Evolutionary conservation across 2,888 invertebrate species (phyloP).

Genomic region (Oscheius sp.): DNA sequence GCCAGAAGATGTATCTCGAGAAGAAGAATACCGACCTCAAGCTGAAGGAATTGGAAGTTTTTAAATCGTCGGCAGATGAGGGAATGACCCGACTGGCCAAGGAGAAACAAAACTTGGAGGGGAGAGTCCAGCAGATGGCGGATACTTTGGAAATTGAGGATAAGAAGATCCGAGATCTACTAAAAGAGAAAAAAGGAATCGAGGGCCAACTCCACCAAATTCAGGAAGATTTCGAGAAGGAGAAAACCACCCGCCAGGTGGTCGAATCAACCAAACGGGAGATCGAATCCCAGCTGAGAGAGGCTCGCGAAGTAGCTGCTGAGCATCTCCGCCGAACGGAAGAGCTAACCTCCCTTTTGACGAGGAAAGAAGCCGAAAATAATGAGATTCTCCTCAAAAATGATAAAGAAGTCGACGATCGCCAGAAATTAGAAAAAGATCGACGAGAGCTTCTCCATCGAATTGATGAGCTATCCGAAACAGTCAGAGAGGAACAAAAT

Average conservation of each 20-base stretch:
- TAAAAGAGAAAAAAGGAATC: constrained; percentile 89
- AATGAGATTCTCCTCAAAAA: constrained; percentile 71
- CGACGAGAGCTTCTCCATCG: constrained; percentile 89
- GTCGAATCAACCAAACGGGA: constrained; percentile 41
- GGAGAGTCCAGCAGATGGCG: constrained; percentile 87
- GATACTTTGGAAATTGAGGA: constrained; percentile 95
- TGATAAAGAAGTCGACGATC: constrained; percentile 89
- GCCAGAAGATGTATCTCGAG: constrained; percentile 95
- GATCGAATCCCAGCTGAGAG: constrained; percentile 76
- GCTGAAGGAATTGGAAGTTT: constrained; percentile 71
- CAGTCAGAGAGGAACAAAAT: constrained; percentile 90
- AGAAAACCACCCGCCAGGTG: constrained; percentile 35
- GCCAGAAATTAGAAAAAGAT: constrained; percentile 85
- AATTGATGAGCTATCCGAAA: constrained; percentile 90
- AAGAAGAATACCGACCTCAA: constrained; percentile 96
- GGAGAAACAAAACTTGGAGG: constrained; percentile 93
- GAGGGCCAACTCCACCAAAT: constrained; percentile 18
- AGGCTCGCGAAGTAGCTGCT: constrained; percentile 88
- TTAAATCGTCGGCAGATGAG: constrained; percentile 36
- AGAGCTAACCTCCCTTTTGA: constrained; percentile 85
- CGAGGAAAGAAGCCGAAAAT: constrained; percentile 79
- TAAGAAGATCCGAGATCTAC: constrained; percentile 80
- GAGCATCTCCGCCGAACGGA: constrained; percentile 86
- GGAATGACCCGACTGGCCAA: constrained; percentile 76
- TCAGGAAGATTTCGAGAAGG: constrained; percentile 17